These are phyloP conservation scores for Chymomyza amoena DNA, from an alignment of 2,888 invertebrate species.

Conservation along the genomic window DNA sequence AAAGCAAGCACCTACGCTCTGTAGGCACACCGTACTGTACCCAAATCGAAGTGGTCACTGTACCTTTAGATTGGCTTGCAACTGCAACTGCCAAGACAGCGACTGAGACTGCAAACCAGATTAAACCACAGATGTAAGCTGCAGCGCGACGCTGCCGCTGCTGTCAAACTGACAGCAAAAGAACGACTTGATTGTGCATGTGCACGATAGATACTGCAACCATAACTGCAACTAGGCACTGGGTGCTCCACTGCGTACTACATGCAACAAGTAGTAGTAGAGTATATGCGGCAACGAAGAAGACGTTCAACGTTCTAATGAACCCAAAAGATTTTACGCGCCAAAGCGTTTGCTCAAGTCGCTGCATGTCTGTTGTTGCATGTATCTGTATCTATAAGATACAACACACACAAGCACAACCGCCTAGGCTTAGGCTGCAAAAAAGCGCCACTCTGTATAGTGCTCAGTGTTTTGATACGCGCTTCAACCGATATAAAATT, in stretches of 20 bases:
- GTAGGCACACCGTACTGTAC: conserved; percentile 49
- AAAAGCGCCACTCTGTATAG: conserved; percentile 12
- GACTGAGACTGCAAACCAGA: conserved; percentile 60
- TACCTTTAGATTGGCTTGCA: neutral
- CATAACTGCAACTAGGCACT: neutral
- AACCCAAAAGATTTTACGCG: conserved; percentile 72
- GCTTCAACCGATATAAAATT: conserved; percentile 62
- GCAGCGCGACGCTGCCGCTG: conserved; percentile 1
- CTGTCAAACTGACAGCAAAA: conserved; percentile 70
- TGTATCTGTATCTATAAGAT: conserved; percentile 36
- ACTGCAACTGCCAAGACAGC: conserved; percentile 33
- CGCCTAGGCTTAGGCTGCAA: conserved; percentile 3
- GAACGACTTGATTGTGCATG: conserved; percentile 69
- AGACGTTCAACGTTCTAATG: conserved; percentile 72
- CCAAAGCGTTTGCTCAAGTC: conserved; percentile 64
- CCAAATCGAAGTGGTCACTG: conserved; percentile 6
- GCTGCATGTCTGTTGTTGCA: conserved; percentile 25
- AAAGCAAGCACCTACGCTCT: neutral
- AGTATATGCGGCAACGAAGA: conserved; percentile 21
- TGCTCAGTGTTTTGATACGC: neutral
- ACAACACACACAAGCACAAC: conserved; percentile 7
- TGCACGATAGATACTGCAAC: conserved; percentile 25
- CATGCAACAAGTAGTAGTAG: neutral
- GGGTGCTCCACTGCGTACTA: neutral
- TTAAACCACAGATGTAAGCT: conserved; percentile 64